These are phyloP conservation scores for Oreochromis spilurus DNA, from an alignment of 2,113 vertebrate genomes.

Conservation along the genomic window DNA sequence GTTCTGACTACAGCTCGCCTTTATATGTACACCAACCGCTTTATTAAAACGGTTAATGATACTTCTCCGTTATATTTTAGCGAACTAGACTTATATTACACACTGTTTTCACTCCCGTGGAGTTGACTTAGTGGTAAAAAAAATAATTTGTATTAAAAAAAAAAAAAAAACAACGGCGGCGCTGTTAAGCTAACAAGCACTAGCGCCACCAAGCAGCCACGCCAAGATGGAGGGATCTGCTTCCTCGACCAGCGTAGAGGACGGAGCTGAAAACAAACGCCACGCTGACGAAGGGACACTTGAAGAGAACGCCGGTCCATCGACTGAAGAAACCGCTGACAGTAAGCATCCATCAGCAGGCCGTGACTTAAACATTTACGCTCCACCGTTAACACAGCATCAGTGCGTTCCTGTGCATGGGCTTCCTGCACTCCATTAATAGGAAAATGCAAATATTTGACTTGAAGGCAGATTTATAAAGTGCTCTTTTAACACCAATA, in stretches of 20 bases:
- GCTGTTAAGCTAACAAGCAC: neutral
- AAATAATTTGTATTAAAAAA: neutral
- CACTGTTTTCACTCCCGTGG: fast-evolving
- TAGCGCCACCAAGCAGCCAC: neutral
- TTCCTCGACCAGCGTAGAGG: neutral
- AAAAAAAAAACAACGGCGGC: neutral
- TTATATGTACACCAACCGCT: neutral
- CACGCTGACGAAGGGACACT: neutral
- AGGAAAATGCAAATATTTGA: neutral
- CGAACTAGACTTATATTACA: fast-evolving
- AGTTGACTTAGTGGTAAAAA: neutral
- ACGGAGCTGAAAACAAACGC: neutral
- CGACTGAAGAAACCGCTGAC: neutral
- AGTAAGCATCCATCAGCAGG: neutral
- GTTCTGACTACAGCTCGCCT: neutral
- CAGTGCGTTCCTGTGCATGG: neutral
- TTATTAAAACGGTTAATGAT: neutral
- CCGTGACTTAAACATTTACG: neutral
- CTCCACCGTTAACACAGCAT: neutral
- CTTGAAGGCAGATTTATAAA: neutral
- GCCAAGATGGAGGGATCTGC: constrained; percentile 58
- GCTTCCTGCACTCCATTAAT: neutral
- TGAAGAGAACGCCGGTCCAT: neutral
- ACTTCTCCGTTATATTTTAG: neutral
- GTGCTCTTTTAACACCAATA: neutral